Percentiles rank a stretch among this genome's conserved stretches.
Evolutionary conservation across 2,113 vertebrate genomes (phyloP).

Genomic region (Poecilia latipinna): DNA sequence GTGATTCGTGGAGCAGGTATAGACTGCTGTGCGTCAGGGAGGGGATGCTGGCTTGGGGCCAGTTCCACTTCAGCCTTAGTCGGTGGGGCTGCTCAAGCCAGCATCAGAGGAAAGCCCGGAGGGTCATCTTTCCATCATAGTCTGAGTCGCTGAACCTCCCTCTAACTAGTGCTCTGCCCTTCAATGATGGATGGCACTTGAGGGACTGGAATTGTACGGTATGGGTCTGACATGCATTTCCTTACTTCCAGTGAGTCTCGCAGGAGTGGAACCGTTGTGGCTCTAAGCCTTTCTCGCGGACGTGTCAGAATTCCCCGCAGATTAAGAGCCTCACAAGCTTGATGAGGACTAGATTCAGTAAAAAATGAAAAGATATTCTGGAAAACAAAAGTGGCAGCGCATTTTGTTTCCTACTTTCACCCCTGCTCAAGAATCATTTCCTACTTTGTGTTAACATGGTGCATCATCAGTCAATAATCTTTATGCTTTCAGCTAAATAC

Average conservation of each 20-base stretch:
- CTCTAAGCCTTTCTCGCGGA: slow-evolving; percentile 60
- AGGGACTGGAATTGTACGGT: slow-evolving; percentile 76
- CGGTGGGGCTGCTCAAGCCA: slow-evolving; percentile 63
- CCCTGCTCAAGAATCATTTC: slow-evolving; percentile 55
- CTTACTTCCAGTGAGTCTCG: slow-evolving; percentile 74
- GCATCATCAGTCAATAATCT: slow-evolving; percentile 51
- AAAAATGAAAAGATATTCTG: slow-evolving; percentile 23
- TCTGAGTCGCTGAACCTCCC: slow-evolving; percentile 69
- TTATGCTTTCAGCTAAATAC: slow-evolving; percentile 43
- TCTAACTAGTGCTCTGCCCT: slow-evolving; percentile 81
- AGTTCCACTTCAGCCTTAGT: slow-evolving; percentile 74
- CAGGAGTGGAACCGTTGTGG: slow-evolving; percentile 59
- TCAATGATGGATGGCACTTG: slow-evolving; percentile 81
- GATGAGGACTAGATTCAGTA: slow-evolving; percentile 21
- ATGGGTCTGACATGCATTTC: slow-evolving; percentile 78
- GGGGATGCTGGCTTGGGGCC: slow-evolving; percentile 61
- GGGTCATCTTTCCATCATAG: slow-evolving; percentile 76
- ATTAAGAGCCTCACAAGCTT: slow-evolving; percentile 50
- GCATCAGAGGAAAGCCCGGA: slow-evolving; percentile 69
- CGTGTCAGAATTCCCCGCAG: slow-evolving; percentile 55
- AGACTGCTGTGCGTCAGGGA: slow-evolving; percentile 40
- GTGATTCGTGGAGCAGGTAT: slow-evolving; percentile 67
- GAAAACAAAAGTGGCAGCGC: slow-evolving; percentile 10
- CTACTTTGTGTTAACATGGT: slow-evolving; percentile 67
- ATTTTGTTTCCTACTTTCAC: not conserved